A percentile compares a stretch with the other conserved stretches of the same genome.
Conservation (phyloP, 2,888 invertebrate genomes). For the Mimas tiliae region DNA sequence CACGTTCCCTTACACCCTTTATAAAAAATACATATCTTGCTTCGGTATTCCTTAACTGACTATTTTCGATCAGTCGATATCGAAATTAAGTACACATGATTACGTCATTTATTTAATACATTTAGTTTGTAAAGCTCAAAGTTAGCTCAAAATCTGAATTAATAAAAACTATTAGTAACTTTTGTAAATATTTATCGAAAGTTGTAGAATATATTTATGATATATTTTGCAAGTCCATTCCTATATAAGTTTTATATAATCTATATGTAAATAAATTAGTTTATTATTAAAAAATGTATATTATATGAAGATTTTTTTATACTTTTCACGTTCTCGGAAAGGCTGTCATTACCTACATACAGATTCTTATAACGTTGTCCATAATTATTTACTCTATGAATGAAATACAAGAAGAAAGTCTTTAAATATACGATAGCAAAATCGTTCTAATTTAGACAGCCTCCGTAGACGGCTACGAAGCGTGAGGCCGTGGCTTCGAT, state of each 20-base stretch:
- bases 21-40: neutral
- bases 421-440: too few species aligned
- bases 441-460: too few species aligned
- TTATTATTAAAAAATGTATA: constrained; percentile 25
- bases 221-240: constrained; percentile 65
- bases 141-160: constrained; percentile 73
- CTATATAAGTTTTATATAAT: constrained; percentile 68
- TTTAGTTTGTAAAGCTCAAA: constrained; percentile 82
- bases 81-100: constrained; percentile 12
- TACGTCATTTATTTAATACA: constrained; percentile 27
- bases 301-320: constrained; percentile 7
- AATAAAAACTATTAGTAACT: constrained; percentile 43
- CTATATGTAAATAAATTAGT: constrained; percentile 33
- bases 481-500: too few species aligned
- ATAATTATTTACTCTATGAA: too few species aligned
- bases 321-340: neutral
- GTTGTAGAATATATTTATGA: constrained; percentile 47
- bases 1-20: too few species aligned
- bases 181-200: constrained; percentile 68
- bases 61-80: neutral
- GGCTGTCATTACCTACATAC: constrained; percentile 2
- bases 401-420: too few species aligned
- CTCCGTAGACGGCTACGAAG: too few species aligned
- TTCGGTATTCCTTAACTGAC: neutral
- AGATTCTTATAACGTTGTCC: neutral